phyloP scores from a whole-genome alignment of 2,797 vertebrate genomes.

The Anisognathus igniventris region DNA sequence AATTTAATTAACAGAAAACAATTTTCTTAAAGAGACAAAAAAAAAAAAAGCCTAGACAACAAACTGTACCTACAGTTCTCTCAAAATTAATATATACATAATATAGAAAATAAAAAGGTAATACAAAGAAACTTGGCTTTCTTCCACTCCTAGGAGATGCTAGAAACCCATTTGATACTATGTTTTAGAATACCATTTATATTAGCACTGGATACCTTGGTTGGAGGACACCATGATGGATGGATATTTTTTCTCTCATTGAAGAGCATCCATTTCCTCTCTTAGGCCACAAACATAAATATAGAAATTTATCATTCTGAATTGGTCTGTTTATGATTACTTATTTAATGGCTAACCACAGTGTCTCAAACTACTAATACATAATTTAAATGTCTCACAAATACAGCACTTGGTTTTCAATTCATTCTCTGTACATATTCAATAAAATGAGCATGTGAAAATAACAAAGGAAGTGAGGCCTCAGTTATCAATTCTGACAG shows the following conservation, averaged over 20 bases:
- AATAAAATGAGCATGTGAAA: slow-evolving; percentile 15
- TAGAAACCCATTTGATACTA: background rate
- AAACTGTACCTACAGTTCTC: background rate
- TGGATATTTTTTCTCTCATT: background rate
- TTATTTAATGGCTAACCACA: slow-evolving; percentile 44
- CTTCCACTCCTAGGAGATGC: background rate
- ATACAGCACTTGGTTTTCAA: slow-evolving; percentile 29
- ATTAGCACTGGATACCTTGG: background rate
- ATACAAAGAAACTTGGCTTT: background rate
- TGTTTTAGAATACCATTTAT: background rate
- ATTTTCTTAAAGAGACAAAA: background rate
- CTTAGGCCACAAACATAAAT: background rate
- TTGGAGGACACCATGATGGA: background rate
- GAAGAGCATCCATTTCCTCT: slow-evolving; percentile 8
- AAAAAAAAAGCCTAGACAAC: background rate
- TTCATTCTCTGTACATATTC: background rate
- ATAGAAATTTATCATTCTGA: background rate
- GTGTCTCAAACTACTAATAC: background rate
- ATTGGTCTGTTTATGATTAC: background rate
- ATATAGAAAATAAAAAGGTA: background rate
- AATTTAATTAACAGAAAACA: slow-evolving; percentile 11
- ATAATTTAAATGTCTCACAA: slow-evolving; percentile 41
- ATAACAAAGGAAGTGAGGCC: background rate
- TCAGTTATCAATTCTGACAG: slow-evolving; percentile 20
- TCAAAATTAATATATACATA: background rate